These are phyloP conservation scores for Sycophaga agraensis DNA, from an alignment of 1,140 invertebrate species.

Conservation along the genomic window DNA sequence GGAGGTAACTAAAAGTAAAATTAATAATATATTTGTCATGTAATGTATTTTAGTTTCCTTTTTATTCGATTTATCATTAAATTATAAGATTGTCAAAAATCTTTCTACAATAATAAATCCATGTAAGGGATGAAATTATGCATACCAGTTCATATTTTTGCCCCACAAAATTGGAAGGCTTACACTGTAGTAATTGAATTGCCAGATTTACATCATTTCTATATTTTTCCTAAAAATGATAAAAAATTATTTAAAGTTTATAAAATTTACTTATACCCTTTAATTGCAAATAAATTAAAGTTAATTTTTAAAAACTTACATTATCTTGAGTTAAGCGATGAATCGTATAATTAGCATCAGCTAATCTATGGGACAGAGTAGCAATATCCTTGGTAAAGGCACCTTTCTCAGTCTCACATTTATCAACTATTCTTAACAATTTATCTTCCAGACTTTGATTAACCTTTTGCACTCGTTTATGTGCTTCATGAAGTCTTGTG, in stretches of 20 bases:
- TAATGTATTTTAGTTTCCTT: no score
- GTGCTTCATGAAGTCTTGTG: slow-evolving; percentile 83
- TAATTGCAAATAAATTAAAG: no score
- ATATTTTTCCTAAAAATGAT: slow-evolving; percentile 80
- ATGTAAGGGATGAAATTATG: slow-evolving; percentile 34
- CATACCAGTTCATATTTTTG: slow-evolving; percentile 90
- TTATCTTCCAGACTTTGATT: slow-evolving; percentile 96
- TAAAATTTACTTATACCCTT: no score
- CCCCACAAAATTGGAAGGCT: slow-evolving; percentile 91
- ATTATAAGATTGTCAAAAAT: background rate
- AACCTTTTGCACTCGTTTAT: slow-evolving; percentile 90
- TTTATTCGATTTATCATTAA: background rate
- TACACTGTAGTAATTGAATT: slow-evolving; percentile 91
- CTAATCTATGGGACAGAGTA: slow-evolving; percentile 80
- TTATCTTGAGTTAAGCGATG: slow-evolving; percentile 89
- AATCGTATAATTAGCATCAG: slow-evolving; percentile 84
- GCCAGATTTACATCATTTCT: slow-evolving; percentile 92
- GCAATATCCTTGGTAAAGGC: slow-evolving; percentile 85
- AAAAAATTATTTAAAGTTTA: no score
- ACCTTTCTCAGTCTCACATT: slow-evolving; percentile 88
- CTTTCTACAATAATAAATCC: background rate
- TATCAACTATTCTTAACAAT: slow-evolving; percentile 87
- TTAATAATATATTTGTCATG: no score
- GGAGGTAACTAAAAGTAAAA: slow-evolving; percentile 72
- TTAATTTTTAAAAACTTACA: slow-evolving; percentile 63